A percentile compares a stretch with the other conserved stretches of the same genome.
These are phyloP conservation scores for Oreortyx pictus DNA, from an alignment of 2,797 vertebrate species.

Conservation along the genomic window DNA sequence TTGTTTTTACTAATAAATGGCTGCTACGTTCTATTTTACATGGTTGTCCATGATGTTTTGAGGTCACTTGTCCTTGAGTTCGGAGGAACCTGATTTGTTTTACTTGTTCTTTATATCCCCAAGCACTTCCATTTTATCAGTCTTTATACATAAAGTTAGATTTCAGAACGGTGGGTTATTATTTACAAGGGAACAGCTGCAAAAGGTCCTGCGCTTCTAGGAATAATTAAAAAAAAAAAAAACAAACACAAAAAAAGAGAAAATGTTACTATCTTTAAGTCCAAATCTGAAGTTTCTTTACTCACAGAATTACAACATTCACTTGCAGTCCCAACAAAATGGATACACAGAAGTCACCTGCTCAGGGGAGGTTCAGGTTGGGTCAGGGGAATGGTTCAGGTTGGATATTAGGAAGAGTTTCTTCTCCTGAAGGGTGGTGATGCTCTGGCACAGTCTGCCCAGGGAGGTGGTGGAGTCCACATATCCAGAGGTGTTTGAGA, in stretches of 20 bases:
- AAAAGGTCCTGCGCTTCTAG: slow-evolving; percentile 68
- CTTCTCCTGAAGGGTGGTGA: too few relatives aligned
- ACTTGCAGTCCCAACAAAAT: background rate
- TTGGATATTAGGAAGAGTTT: too few relatives aligned
- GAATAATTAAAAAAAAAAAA: background rate
- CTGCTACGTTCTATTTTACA: slow-evolving; percentile 81
- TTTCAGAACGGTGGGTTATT: slow-evolving; percentile 70
- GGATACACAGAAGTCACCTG: fast-evolving
- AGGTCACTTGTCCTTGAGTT: slow-evolving; percentile 82
- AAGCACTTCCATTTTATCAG: slow-evolving; percentile 73
- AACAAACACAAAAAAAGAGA: background rate
- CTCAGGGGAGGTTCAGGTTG: background rate
- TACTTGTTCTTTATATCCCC: slow-evolving; percentile 66
- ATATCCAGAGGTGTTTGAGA: too few relatives aligned
- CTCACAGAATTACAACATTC: background rate
- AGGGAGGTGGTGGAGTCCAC: too few relatives aligned
- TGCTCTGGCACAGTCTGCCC: too few relatives aligned
- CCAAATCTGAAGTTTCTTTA: background rate
- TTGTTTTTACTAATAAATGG: slow-evolving; percentile 78
- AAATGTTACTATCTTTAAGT: background rate
- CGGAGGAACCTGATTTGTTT: slow-evolving; percentile 72
- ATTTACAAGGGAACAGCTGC: slow-evolving; percentile 73
- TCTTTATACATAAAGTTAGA: slow-evolving; percentile 73
- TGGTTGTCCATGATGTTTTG: slow-evolving; percentile 79
- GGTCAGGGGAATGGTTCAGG: too few relatives aligned